Percentiles rank a stretch among this genome's conserved stretches.
Conservation (phyloP, 2,888 invertebrate genomes). For the Norana najaformis region DNA sequence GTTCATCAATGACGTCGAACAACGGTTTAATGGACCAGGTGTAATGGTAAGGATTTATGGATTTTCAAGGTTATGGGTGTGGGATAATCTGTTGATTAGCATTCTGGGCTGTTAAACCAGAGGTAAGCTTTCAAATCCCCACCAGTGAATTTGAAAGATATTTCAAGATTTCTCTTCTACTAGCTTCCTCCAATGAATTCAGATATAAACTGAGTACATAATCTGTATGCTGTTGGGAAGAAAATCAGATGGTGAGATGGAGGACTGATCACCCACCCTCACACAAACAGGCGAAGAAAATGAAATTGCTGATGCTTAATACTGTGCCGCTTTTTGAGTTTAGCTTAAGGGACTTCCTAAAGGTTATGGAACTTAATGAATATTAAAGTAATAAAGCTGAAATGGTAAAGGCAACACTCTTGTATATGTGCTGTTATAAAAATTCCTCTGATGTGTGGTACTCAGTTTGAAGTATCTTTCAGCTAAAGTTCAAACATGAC, state of each 20-base stretch:
- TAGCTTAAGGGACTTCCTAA: background rate
- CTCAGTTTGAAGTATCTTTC: too few species aligned
- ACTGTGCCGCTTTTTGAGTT: background rate
- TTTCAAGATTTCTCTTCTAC: background rate
- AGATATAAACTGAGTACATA: background rate
- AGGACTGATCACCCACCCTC: background rate
- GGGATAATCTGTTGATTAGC: background rate
- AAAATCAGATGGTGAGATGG: background rate
- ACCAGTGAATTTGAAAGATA: background rate
- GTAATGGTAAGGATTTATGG: background rate
- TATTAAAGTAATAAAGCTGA: background rate
- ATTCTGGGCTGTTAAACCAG: background rate
- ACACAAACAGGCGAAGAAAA: background rate
- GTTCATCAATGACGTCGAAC: background rate
- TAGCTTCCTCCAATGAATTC: background rate
- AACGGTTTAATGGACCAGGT: background rate
- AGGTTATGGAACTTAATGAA: background rate
- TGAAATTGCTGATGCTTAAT: background rate
- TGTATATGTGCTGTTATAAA: background rate
- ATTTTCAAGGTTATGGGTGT: background rate
- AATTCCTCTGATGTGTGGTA: background rate
- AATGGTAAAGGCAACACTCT: background rate
- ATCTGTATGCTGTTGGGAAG: background rate
- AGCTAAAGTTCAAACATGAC: too few species aligned
- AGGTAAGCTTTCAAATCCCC: background rate